Evolutionary conservation across 2,113 vertebrate species (phyloP), one percentile per base, ranked within the genome.

Genomic region (Takifugu flavidus): DNA sequence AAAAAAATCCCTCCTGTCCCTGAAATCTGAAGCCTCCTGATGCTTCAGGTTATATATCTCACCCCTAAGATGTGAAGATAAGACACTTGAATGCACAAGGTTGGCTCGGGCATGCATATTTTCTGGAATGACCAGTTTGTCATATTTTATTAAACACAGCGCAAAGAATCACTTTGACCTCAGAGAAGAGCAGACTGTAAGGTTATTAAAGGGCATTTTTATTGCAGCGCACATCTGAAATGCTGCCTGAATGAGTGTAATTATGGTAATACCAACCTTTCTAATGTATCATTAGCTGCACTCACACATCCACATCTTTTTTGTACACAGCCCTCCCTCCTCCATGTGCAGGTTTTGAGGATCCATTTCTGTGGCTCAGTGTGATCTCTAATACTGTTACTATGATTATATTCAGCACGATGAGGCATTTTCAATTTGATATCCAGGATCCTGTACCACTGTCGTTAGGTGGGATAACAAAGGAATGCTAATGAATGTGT

Each of bases 261-360:
- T 89, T 87, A 85, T 82, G 74, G 20, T 86, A 88, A 88, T 81
- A 57, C 52, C 67, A 80, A 69, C 51, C 71, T 77, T 84, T 83
- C 59, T 79, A 83, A 84, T 82, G 75, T 82, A 79, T 87, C 73
- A 86, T 88, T 86, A 86, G 72, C 78, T 77, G 70, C 73, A 69
- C 79, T 82, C 65, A 80, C 67, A 78, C 67, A 64, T 70, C 56
- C 25, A 56, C 44, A 66, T 74, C 65, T 59, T 63, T 70, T 77
- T 62, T 70, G 62, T 76, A 79, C 63, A 70, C 62, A 71, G 15
- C 72, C 20, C 31, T 52, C 60, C 66, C 29, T 46, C 27, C 14
- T 65, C 43, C 29, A 53, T 58, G 51, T 65, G 59, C 50, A 59
- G 15, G 52, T 6, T 67, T 78, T 79, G 57, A 77, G n/a, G 67